These are phyloP conservation scores for Pandemis corylana DNA, from an alignment of 2,888 invertebrate species.

Conservation along the genomic window DNA sequence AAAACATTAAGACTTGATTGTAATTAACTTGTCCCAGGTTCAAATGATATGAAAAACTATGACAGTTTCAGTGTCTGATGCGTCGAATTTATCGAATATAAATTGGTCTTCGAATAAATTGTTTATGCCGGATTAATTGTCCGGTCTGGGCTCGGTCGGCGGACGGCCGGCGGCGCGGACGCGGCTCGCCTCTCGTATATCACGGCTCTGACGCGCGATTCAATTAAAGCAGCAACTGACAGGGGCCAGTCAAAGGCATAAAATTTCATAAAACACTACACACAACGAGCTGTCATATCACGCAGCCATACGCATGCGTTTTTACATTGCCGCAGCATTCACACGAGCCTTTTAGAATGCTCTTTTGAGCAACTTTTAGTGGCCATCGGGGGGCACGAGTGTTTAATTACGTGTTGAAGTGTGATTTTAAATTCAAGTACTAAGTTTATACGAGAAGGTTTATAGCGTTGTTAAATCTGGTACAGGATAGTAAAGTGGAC, in stretches of 20 bases:
- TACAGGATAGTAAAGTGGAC: slow-evolving; percentile 67
- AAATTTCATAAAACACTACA: slow-evolving; percentile 49
- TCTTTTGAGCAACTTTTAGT: slow-evolving; percentile 11
- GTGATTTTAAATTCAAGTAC: slow-evolving; percentile 47
- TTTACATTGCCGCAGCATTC: slow-evolving; percentile 23
- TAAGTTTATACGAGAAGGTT: slow-evolving; percentile 50
- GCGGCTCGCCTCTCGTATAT: slow-evolving; percentile 65
- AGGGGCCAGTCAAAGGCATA: slow-evolving; percentile 60
- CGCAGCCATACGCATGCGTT: slow-evolving; percentile 25
- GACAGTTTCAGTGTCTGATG: slow-evolving; percentile 56
- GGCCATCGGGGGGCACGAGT: slow-evolving; percentile 13
- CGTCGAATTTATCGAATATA: slow-evolving; percentile 71
- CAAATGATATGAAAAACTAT: slow-evolving; percentile 59
- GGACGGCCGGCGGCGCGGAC: slow-evolving; percentile 55
- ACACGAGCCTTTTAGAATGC: neutral
- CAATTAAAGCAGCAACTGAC: slow-evolving; percentile 75
- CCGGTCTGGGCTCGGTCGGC: slow-evolving; percentile 54
- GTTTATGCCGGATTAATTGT: slow-evolving; percentile 76
- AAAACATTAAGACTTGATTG: slow-evolving; percentile 62
- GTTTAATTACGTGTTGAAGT: slow-evolving; percentile 58
- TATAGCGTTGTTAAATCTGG: slow-evolving; percentile 60
- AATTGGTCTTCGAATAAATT: slow-evolving; percentile 69
- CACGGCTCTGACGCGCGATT: slow-evolving; percentile 70
- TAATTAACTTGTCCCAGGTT: slow-evolving; percentile 64
- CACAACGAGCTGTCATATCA: slow-evolving; percentile 42